Percentiles rank a stretch among this genome's conserved stretches.
These are phyloP conservation scores for Zophobas atratus DNA, from an alignment of 1,140 invertebrate genomes.

Conservation along the genomic window DNA sequence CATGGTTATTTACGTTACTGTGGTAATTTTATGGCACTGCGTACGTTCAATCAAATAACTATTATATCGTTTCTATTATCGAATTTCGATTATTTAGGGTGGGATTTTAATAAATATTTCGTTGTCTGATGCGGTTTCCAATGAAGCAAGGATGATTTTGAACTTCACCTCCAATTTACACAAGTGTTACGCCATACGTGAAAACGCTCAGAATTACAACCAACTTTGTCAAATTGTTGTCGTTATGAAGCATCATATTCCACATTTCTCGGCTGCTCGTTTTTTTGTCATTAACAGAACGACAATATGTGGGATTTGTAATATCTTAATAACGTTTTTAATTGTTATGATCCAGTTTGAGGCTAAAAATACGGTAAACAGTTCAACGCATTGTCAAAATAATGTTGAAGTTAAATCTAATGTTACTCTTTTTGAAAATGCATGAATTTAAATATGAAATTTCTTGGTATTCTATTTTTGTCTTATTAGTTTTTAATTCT, in stretches of 20 bases:
- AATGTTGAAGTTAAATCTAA: too few species aligned
- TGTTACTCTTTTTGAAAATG: too few species aligned
- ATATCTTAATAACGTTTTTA: not conserved
- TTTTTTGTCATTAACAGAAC: not conserved
- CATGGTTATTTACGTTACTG: not conserved
- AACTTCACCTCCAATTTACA: not conserved
- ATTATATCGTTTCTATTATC: not conserved
- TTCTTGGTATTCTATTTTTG: too few species aligned
- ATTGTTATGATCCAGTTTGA: constrained; percentile 4
- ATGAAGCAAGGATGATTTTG: not conserved
- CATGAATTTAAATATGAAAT: too few species aligned
- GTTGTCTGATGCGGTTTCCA: not conserved
- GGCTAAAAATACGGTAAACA: too few species aligned
- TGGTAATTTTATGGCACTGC: not conserved
- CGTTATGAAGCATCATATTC: not conserved
- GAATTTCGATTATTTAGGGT: not conserved
- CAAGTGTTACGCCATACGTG: not conserved
- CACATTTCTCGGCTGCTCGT: not conserved
- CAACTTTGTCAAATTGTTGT: not conserved
- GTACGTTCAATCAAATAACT: not conserved
- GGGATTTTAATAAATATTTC: not conserved
- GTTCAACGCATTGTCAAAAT: not conserved
- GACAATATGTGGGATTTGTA: not conserved
- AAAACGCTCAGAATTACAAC: not conserved
- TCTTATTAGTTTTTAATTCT: too few species aligned